Base-by-base conservation (phyloP, 2,888 invertebrate species). In the Neoascia interrupta region DNA sequence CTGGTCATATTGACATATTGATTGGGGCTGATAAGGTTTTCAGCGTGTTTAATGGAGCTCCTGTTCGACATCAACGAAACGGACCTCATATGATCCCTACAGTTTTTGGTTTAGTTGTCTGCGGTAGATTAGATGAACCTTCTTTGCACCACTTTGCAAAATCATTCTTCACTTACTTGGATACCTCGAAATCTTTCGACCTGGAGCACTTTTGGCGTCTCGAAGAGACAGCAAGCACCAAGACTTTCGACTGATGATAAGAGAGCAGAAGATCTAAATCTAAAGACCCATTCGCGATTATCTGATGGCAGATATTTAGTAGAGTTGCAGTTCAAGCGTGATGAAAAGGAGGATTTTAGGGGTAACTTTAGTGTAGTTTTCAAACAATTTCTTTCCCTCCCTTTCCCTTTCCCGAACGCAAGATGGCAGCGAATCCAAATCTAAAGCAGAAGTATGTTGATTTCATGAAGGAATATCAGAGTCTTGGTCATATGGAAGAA, bases 401-500 rank as follows among this genome's bases (percentile, higher is more conserved):
- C 41, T 39, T 11, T n/a, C n/a, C n/a, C n/a, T n/a, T n/a, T n/a
- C n/a, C 41, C n/a, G 51, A 60, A 34, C 2, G 21, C 3, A 8
- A 53, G 53, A 36, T 70, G 8, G 5, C 19, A 5, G 36, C 8
- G 11, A n/a, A 41, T 18, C 16, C 23, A 28, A 37, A n/a, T n/a
- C n/a, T n/a, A n/a, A n/a, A n/a, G 18, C 3, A 2, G 1, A 31
- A 47, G 23, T 61, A 61, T 11, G 10, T 13, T 5, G n/a, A 15
- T 6, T 66, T 56, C 15, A 43, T 69, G 13, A 19, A 39, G 8
- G 70, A n/a, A n/a, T n/a, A 68, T 19, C 1, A 41, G 3, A 11
- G 15, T 18, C 6, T 72, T 10, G 26, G 51, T 2, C 58, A 75
- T 15, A 73, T 81, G 53, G 53, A 73, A 37, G 39, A 58, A 36